Conservation (phyloP, 1,140 invertebrate species). For the Euwallacea fornicatus region DNA sequence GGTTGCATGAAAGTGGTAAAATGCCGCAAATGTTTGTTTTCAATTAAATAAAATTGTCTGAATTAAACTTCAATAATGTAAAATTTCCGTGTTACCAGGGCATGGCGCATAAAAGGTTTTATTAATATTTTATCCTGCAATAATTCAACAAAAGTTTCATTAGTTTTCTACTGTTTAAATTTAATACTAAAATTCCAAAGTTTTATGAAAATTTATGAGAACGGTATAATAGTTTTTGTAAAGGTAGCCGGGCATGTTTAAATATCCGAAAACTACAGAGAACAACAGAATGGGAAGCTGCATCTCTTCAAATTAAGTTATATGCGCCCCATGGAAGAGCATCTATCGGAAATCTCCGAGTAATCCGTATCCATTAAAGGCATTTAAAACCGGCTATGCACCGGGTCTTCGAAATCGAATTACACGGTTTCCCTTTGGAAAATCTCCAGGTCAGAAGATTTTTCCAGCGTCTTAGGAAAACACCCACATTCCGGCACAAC, state of each 20-base stretch:
- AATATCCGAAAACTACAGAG: too few relatives aligned
- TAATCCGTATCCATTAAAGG: conserved; percentile 2
- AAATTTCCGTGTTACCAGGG: neutral
- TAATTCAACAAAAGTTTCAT: neutral
- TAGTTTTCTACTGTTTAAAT: neutral
- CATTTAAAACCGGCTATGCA: conserved; percentile 8
- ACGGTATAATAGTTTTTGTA: too few relatives aligned
- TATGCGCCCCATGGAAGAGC: too few relatives aligned
- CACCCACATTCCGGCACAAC: conserved; percentile 33
- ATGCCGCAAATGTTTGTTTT: neutral
- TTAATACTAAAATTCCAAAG: neutral
- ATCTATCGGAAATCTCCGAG: too few relatives aligned
- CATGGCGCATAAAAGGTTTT: neutral
- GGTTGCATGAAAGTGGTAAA: neutral
- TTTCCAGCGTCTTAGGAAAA: conserved; percentile 17
- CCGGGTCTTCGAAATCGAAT: conserved; percentile 24
- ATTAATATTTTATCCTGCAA: neutral
- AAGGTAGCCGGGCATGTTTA: too few relatives aligned
- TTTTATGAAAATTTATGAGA: too few relatives aligned
- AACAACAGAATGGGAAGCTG: too few relatives aligned
- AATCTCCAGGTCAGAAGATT: conserved; percentile 23
- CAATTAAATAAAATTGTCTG: neutral
- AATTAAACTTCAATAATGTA: neutral
- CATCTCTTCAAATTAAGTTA: too few relatives aligned
- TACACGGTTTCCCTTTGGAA: conserved; percentile 19